Evolutionary conservation across 2,888 invertebrate species (phyloP).

Genomic region (Clepsis dumicolana): DNA sequence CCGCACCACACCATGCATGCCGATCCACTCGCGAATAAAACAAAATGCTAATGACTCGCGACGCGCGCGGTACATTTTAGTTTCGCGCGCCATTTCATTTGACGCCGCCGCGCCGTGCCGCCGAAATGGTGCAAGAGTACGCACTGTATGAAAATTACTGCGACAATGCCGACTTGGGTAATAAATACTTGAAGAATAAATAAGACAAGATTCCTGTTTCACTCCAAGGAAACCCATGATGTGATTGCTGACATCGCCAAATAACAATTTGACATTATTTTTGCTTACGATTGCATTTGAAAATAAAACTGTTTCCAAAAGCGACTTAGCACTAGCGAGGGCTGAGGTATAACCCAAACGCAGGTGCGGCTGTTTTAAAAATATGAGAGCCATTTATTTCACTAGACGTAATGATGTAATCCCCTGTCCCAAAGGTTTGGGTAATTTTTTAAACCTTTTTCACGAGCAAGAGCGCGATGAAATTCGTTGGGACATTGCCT

Average conservation of each 20-base stretch:
- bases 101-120: conserved; percentile 50
- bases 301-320: neutral
- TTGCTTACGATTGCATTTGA: neutral
- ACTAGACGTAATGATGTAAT: conserved; percentile 22
- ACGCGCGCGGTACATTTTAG: conserved; percentile 48
- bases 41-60: conserved; percentile 59
- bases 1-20: conserved; percentile 43
- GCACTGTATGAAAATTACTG: conserved; percentile 50
- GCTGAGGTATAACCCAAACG: conserved; percentile 4
- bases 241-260: no score
- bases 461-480: conserved; percentile 13
- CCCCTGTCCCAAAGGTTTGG: conserved; percentile 9
- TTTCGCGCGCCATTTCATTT: conserved; percentile 50
- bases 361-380: conserved; percentile 33
- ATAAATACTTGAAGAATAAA: neutral
- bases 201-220: neutral
- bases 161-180: neutral
- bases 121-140: conserved; percentile 48
- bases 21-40: conserved; percentile 51
- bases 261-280: no score
- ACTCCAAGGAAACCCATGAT: neutral
- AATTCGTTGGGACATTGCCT: neutral
- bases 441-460: conserved; percentile 23
- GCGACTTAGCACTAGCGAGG: neutral
- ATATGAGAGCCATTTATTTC: conserved; percentile 31